phyloP scores from a whole-genome alignment of 2,113 vertebrate genomes.

The Paratilapia polleni region DNA sequence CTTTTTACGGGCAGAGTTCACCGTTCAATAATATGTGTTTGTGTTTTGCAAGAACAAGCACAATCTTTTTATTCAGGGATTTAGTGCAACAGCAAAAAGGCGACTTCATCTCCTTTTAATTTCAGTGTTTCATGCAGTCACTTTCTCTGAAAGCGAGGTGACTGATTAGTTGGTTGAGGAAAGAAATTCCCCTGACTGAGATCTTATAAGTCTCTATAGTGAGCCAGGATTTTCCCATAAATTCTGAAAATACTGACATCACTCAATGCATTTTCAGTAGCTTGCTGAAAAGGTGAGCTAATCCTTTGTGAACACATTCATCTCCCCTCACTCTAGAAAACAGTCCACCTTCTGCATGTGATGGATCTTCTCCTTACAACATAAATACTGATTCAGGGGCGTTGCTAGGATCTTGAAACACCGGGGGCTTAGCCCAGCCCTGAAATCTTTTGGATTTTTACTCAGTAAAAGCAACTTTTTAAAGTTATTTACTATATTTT shows the following conservation, averaged over 20 bases:
- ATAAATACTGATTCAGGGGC: not conserved
- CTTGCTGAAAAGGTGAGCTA: not conserved
- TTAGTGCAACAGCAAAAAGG: not conserved
- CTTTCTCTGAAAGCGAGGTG: not conserved
- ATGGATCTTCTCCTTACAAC: not conserved
- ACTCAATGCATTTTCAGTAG: not conserved
- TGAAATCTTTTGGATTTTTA: too few relatives aligned
- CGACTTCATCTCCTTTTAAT: slow-evolving; percentile 1
- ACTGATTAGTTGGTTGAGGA: slow-evolving; percentile 23
- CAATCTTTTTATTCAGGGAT: slow-evolving; percentile 34
- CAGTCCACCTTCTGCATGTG: not conserved
- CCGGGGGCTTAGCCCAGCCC: too few relatives aligned
- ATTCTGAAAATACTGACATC: slow-evolving; percentile 4
- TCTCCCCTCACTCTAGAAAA: not conserved
- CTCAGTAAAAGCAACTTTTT: too few relatives aligned
- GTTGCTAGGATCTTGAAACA: too few relatives aligned
- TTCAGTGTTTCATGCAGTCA: not conserved
- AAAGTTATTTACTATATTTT: too few relatives aligned
- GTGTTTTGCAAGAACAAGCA: slow-evolving; percentile 36
- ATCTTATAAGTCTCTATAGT: not conserved
- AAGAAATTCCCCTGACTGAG: not conserved
- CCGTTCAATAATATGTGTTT: slow-evolving; percentile 18
- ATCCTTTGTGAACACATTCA: slow-evolving; percentile 30
- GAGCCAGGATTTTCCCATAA: not conserved
- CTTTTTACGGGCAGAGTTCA: slow-evolving; percentile 65